Base-by-base conservation (phyloP, 2,888 invertebrate genomes). In the Archaeoteleia sp. region DNA sequence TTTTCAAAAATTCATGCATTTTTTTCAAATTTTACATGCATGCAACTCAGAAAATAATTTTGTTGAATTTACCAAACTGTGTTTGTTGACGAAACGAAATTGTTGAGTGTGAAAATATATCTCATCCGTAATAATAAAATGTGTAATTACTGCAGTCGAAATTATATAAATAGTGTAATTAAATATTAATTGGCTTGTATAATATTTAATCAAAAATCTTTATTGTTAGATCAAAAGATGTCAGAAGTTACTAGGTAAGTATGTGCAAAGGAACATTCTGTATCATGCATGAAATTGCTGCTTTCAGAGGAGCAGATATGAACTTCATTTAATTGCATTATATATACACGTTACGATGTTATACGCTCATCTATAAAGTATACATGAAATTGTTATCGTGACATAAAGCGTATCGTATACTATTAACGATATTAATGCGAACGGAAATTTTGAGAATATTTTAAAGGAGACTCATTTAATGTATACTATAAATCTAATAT, bases 281-380 rank as follows among this genome's bases (percentile, higher is more conserved):
- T 40, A 20, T 9, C 23, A 23, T 9, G 40, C 10, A 40, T 40
- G 7, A 29, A 29, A 29, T 23, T 23, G 6, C 23, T 4, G 8
- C 9, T 40, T 23, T 23, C 40, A 15, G 1, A 9, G 23, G 9
- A 23, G 40, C 40, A 23, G 15, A 23, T n/a, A 23, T 40, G 23
- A 9, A 40, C 40, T 40, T 40, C 17, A 40, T 40, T 40, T 40
- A 40, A 40, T 40, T 40, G 40, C n/a, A 40, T 40, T 40, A 23
- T 40, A 40, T 40, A 40, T 40, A n/a, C 40, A 23, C 23, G 23
- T 40, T 40, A 40, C 20, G 20, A 20, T 23, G 20, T 15, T 40
- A 20, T 40, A 40, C 20, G 9, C 20, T 9, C 15, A 8, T 9
- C 5, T 29, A 29, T 29, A 29, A 29, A 29, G 8, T 29, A 8